Evolutionary conservation across 2,888 invertebrate species (phyloP).

Genomic region (Stegophylla sp.): DNA sequence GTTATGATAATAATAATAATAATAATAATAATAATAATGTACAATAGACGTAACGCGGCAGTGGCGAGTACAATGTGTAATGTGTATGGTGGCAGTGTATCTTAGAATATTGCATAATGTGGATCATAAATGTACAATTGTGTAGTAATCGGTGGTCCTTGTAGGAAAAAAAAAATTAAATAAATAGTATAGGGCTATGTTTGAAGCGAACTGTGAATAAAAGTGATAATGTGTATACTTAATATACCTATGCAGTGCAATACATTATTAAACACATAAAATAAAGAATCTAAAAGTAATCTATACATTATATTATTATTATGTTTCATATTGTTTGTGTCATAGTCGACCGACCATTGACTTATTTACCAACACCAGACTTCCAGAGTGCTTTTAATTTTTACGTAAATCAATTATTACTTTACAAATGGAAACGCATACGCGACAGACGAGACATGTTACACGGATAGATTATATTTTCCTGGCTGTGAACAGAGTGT

Average conservation of each 20-base stretch:
- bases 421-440: neutral
- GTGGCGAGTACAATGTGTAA: neutral
- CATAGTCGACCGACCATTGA: no score
- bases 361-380: no score
- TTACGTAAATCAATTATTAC: no score
- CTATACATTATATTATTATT: no score
- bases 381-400: no score
- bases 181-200: neutral
- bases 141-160: slow-evolving; percentile 24
- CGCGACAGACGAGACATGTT: neutral
- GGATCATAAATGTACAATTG: slow-evolving; percentile 36
- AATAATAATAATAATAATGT: slow-evolving; percentile 11
- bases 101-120: slow-evolving; percentile 22
- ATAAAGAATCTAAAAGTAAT: no score
- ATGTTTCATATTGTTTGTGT: no score
- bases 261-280: no score
- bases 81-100: no score
- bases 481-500: neutral
- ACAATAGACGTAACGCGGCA: slow-evolving; percentile 23
- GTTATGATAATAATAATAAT: slow-evolving; percentile 1
- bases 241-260: no score
- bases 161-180: slow-evolving; percentile 28
- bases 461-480: neutral
- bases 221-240: neutral
- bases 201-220: neutral